These are phyloP conservation scores for Corythaixoides concolor DNA, from an alignment of 2,113 vertebrate genomes.

Conservation along the genomic window DNA sequence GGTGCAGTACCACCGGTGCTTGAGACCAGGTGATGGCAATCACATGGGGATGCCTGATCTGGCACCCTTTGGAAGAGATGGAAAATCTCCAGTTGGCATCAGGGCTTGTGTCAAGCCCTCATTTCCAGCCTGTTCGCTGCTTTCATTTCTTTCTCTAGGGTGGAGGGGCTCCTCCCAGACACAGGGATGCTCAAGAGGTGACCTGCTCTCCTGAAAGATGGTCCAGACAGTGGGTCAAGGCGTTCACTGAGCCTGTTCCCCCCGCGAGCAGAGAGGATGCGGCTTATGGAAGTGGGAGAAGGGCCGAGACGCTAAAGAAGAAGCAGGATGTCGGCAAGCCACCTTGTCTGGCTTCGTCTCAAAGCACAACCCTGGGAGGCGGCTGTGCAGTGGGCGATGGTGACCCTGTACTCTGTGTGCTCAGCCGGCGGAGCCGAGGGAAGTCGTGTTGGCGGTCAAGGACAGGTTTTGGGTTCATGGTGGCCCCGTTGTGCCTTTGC, in stretches of 20 bases:
- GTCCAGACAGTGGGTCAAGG: neutral
- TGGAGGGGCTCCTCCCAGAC: neutral
- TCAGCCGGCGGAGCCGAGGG: neutral
- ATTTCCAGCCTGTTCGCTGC: neutral
- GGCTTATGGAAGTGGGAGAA: conserved; percentile 17
- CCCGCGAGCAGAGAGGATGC: fast-evolving
- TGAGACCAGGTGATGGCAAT: neutral
- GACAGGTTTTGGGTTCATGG: neutral
- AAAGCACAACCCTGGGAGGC: neutral
- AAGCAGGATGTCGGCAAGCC: neutral
- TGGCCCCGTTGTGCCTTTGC: neutral
- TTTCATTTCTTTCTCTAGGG: neutral
- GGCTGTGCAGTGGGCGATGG: fast-evolving
- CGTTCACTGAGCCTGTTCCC: fast-evolving
- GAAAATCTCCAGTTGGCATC: neutral
- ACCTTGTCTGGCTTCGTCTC: neutral
- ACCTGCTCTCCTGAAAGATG: neutral
- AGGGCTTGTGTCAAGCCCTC: neutral
- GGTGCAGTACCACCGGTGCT: fast-evolving
- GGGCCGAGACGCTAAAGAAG: neutral
- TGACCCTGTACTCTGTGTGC: neutral
- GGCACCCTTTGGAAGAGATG: neutral
- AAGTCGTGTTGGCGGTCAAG: fast-evolving
- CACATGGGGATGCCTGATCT: fast-evolving
- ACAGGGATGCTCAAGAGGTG: neutral